phyloP scores from a whole-genome alignment of 2,888 invertebrate genomes.

The Rugalucina vietnamica region DNA sequence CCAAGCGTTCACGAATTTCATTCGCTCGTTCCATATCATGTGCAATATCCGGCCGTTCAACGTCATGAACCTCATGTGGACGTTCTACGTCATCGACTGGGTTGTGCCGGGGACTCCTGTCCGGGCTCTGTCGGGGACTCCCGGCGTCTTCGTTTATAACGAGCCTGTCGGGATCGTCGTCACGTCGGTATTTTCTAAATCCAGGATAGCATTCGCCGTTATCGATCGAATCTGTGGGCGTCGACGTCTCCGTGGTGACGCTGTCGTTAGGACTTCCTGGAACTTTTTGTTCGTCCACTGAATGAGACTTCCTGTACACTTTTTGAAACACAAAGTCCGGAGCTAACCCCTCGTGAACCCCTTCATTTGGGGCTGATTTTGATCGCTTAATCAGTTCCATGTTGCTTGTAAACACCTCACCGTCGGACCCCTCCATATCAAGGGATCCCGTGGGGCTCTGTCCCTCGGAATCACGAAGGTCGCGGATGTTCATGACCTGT shows the following conservation, averaged over 20 bases:
- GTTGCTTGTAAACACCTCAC: conserved; percentile 39
- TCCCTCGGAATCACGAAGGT: conserved; percentile 56
- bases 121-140: neutral
- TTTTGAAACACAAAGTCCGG: conserved; percentile 48
- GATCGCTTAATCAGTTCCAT: neutral
- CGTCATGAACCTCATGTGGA: neutral
- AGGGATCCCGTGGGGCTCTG: conserved; percentile 64
- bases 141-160: neutral
- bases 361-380: neutral
- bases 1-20: neutral
- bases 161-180: too few species aligned
- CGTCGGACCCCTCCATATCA: conserved; percentile 55
- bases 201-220: neutral
- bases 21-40: neutral
- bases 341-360: neutral
- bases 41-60: neutral
- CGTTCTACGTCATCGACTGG: conserved; percentile 3
- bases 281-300: conserved; percentile 52
- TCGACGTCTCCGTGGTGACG: conserved; percentile 41
- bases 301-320: conserved; percentile 50
- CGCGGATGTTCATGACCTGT: neutral
- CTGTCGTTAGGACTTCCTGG: conserved; percentile 54
- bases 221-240: conserved; percentile 14
- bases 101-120: conserved; percentile 10
- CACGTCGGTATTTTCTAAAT: neutral